Evolutionary conservation across 2,113 vertebrate genomes (phyloP).

Genomic region (Grallaria varia): DNA sequence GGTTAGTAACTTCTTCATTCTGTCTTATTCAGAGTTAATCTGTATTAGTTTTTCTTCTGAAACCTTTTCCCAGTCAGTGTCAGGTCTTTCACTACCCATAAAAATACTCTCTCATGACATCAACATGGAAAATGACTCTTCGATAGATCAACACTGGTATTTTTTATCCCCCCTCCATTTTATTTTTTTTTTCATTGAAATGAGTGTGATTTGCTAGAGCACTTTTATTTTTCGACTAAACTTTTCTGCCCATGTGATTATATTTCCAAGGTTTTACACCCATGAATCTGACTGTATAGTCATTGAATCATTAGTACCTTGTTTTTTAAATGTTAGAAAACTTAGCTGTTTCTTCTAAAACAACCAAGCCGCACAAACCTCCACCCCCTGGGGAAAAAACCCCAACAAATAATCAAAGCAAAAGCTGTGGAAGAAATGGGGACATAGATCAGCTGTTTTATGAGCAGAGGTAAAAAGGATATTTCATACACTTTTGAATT

Average conservation of each 20-base stretch:
- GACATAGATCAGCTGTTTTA: neutral
- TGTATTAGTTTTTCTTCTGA: neutral
- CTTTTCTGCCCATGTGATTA: neutral
- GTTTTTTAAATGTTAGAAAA: neutral
- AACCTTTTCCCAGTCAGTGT: neutral
- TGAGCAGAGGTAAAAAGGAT: neutral
- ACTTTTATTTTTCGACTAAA: neutral
- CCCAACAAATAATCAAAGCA: neutral
- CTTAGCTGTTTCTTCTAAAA: neutral
- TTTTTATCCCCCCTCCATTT: neutral
- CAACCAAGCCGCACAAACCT: fast-evolving
- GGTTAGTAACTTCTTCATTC: neutral
- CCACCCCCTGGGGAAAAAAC: fast-evolving
- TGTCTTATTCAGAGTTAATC: neutral
- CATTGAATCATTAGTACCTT: neutral
- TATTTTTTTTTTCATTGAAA: neutral
- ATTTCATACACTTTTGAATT: neutral
- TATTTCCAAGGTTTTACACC: neutral
- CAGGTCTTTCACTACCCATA: neutral
- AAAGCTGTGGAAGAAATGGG: neutral
- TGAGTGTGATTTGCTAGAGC: neutral
- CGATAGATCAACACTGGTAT: neutral
- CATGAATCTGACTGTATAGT: neutral
- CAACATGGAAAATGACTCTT: neutral
- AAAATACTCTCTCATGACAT: neutral